phyloP scores from a whole-genome alignment of 2,888 invertebrate species.

The Xanthia togata region DNA sequence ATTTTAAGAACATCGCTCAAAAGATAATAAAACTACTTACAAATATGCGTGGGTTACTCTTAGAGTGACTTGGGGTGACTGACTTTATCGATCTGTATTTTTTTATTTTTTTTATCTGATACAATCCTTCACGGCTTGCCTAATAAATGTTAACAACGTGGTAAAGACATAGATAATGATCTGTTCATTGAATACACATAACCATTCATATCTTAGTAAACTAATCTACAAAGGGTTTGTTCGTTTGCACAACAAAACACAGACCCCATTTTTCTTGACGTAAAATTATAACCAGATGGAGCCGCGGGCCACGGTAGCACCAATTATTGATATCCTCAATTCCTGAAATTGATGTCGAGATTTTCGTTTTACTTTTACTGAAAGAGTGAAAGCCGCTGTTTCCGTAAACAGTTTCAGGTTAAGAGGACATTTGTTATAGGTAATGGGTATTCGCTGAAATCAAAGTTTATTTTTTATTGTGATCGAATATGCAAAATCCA shows the following conservation, averaged over 20 bases:
- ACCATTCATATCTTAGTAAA: neutral
- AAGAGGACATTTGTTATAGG: neutral
- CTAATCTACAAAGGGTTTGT: neutral
- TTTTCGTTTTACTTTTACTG: conserved; percentile 6
- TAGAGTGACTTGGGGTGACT: too few species aligned
- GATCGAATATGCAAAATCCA: neutral
- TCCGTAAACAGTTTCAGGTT: neutral
- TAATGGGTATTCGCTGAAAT: neutral
- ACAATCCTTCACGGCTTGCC: neutral
- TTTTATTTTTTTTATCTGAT: too few species aligned
- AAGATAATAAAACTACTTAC: neutral
- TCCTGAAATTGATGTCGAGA: neutral
- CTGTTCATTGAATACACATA: neutral
- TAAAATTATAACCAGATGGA: neutral
- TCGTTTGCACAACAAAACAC: neutral
- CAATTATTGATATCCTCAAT: neutral
- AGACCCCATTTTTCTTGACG: neutral
- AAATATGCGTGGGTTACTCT: neutral
- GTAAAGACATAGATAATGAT: neutral
- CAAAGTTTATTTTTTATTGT: neutral
- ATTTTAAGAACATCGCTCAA: neutral
- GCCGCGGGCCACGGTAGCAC: too few species aligned
- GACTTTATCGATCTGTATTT: too few species aligned
- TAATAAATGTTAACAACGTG: too few species aligned
- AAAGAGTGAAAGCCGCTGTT: neutral